A percentile compares a stretch with the other conserved stretches of the same genome.
Evolutionary conservation across 2,888 invertebrate species (phyloP).

Genomic region (Blastobasis adustella): DNA sequence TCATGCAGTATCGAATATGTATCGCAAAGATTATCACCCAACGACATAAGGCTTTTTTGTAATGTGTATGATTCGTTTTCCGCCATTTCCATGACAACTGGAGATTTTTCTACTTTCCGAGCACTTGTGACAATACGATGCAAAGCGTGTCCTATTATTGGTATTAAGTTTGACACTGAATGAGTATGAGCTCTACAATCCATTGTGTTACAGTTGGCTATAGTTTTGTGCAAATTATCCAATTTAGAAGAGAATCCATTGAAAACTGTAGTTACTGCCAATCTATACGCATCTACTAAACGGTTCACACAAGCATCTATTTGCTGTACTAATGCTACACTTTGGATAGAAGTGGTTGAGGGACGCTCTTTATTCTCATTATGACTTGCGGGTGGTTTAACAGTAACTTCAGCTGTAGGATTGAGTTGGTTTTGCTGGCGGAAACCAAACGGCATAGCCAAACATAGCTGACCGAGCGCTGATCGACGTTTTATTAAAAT

Average conservation of each 20-base stretch:
- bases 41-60: constrained; percentile 37
- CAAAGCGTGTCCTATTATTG: constrained; percentile 27
- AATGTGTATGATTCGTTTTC: constrained; percentile 28
- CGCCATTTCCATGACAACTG: constrained; percentile 21
- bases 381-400: constrained; percentile 22
- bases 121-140: constrained; percentile 20
- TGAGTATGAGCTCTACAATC: constrained; percentile 6
- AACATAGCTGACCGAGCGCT: constrained; percentile 39
- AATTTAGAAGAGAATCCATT: constrained; percentile 34
- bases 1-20: constrained; percentile 44
- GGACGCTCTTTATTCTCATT: constrained; percentile 6
- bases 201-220: constrained; percentile 18
- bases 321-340: constrained; percentile 4
- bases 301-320: constrained; percentile 28
- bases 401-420: not conserved
- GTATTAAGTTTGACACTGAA: constrained; percentile 22
- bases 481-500: constrained; percentile 31
- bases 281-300: constrained; percentile 40
- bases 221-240: constrained; percentile 29
- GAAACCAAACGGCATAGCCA: constrained; percentile 10
- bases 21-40: constrained; percentile 44
- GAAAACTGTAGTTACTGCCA: constrained; percentile 33
- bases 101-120: constrained; percentile 8
- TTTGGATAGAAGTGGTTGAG: constrained; percentile 11
- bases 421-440: constrained; percentile 7